Conservation (phyloP, 2,888 invertebrate species). For the Melinaea marsaeus region DNA sequence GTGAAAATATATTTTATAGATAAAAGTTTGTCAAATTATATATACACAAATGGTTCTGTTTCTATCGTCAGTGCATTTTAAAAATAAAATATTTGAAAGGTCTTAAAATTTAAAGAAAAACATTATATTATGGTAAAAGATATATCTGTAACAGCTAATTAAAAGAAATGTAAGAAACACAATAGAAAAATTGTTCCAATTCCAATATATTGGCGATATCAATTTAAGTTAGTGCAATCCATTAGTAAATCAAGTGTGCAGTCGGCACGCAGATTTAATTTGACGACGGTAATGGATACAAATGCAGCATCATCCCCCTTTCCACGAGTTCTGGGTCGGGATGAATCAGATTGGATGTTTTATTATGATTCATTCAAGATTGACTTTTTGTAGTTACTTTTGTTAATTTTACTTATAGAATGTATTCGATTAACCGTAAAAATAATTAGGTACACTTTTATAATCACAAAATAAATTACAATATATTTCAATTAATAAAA, state of each 20-base stretch:
- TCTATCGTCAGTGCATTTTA: too few species aligned
- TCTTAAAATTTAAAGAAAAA: background rate
- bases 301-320: conserved; percentile 48
- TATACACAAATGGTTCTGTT: too few species aligned
- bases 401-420: background rate
- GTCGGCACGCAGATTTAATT: conserved; percentile 62
- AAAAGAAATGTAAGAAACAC: background rate
- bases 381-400: background rate
- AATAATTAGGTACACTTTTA: too few species aligned
- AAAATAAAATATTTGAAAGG: too few species aligned
- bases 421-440: too few species aligned
- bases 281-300: conserved; percentile 60
- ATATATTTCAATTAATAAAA: too few species aligned
- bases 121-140: background rate
- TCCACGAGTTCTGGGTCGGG: conserved; percentile 11
- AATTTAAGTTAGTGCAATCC: conserved; percentile 56
- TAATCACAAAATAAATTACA: too few species aligned
- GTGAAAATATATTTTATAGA: too few species aligned
- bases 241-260: conserved; percentile 58
- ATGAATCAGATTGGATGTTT: conserved; percentile 10
- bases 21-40: too few species aligned
- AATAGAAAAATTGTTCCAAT: conserved; percentile 18
- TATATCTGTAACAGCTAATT: background rate
- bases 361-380: background rate
- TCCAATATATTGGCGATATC: conserved; percentile 31